phyloP scores from a whole-genome alignment of 2,888 invertebrate genomes.

The Cheilosia pagana region DNA sequence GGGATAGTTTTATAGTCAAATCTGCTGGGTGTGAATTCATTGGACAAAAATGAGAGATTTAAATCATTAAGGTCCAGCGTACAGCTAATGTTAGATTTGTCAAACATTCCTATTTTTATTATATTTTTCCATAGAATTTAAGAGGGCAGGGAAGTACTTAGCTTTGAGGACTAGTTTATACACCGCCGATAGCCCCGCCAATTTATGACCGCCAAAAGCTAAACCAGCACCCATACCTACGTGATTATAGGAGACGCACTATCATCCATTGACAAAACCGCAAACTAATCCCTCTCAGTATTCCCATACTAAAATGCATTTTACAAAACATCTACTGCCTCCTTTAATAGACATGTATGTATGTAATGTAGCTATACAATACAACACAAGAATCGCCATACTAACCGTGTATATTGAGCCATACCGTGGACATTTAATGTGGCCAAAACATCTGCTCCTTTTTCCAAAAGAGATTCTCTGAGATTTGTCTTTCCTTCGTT shows the following conservation, averaged over 20 bases:
- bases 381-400: conserved; percentile 3
- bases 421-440: conserved; percentile 38
- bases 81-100: no score
- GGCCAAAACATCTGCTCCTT: conserved; percentile 63
- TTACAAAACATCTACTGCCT: conserved; percentile 5
- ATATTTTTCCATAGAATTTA: no score
- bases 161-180: no score
- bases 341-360: neutral
- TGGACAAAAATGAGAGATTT: no score
- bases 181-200: no score
- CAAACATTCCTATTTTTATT: no score
- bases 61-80: no score
- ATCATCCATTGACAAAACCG: conserved; percentile 31
- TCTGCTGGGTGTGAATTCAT: no score
- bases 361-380: no score
- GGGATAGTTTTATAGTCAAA: no score
- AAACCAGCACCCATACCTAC: neutral
- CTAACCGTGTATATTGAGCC: conserved; percentile 3
- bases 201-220: conserved; percentile 3
- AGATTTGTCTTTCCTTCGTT: conserved; percentile 62
- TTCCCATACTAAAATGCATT: conserved; percentile 37
- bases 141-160: no score
- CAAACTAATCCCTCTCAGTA: conserved; percentile 34
- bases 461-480: conserved; percentile 40
- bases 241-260: no score